Evolutionary conservation across 2,113 vertebrate genomes (phyloP).

Genomic region (Sinocyclocheilus rhinocerous): DNA sequence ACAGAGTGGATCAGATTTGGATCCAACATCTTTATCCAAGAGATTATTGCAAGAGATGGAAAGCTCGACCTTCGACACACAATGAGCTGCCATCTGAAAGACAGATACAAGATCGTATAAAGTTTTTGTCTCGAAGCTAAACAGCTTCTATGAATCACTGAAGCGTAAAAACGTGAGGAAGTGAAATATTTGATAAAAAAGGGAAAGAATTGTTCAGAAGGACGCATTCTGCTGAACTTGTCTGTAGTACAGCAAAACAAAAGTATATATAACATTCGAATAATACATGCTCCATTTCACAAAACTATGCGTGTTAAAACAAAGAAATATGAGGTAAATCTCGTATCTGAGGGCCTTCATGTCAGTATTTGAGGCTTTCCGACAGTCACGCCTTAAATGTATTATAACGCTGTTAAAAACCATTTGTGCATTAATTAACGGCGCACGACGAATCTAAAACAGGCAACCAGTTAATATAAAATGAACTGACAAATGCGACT

Average conservation of each 20-base stretch:
- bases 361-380: neutral
- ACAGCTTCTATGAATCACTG: neutral
- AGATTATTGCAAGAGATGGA: constrained; percentile 84
- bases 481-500: neutral
- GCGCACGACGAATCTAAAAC: neutral
- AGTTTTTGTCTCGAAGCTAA: neutral
- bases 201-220: neutral
- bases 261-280: neutral
- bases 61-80: constrained; percentile 84
- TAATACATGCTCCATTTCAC: neutral
- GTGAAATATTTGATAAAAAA: neutral
- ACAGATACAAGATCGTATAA: neutral
- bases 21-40: constrained; percentile 87
- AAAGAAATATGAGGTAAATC: neutral
- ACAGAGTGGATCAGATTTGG: constrained; percentile 90
- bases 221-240: neutral
- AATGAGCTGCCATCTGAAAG: constrained; percentile 85
- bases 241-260: neutral
- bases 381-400: constrained; percentile 10
- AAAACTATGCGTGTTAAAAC: neutral
- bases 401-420: neutral
- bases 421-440: neutral
- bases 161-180: neutral
- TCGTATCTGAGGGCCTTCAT: too few relatives aligned
- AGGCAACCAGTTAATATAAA: neutral